phyloP scores from a whole-genome alignment of 2,113 vertebrate genomes.

The Sialia sialis region DNA sequence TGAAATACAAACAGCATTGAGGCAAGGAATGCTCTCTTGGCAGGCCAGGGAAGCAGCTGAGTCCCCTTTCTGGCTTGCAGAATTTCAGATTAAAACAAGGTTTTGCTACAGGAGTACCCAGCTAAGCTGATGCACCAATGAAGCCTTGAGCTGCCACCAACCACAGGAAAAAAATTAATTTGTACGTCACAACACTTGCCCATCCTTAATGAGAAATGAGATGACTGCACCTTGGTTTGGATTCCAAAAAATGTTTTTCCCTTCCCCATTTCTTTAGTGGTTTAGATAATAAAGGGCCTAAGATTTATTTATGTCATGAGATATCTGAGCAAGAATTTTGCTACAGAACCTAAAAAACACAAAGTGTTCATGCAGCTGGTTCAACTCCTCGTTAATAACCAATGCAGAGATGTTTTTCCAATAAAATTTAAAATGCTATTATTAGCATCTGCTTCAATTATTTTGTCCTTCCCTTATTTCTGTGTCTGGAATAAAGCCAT shows the following conservation, averaged over 20 bases:
- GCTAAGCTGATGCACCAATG: neutral
- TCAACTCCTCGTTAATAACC: neutral
- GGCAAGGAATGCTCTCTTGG: conserved; percentile 35
- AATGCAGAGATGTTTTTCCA: neutral
- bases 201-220: neutral
- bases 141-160: neutral
- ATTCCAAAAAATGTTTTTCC: neutral
- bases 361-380: neutral
- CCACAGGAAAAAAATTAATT: neutral
- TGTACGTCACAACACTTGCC: neutral
- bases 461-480: neutral
- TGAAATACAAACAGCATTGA: neutral
- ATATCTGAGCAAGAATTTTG: neutral
- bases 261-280: neutral
- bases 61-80: neutral
- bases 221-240: neutral
- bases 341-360: neutral
- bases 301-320: neutral
- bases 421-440: neutral
- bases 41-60: neutral
- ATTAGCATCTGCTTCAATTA: neutral
- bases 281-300: neutral
- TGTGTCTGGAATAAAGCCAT: neutral
- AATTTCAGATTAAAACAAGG: neutral
- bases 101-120: neutral